Conservation (phyloP, 2,113 vertebrate genomes). For the Zosterops borbonicus region DNA sequence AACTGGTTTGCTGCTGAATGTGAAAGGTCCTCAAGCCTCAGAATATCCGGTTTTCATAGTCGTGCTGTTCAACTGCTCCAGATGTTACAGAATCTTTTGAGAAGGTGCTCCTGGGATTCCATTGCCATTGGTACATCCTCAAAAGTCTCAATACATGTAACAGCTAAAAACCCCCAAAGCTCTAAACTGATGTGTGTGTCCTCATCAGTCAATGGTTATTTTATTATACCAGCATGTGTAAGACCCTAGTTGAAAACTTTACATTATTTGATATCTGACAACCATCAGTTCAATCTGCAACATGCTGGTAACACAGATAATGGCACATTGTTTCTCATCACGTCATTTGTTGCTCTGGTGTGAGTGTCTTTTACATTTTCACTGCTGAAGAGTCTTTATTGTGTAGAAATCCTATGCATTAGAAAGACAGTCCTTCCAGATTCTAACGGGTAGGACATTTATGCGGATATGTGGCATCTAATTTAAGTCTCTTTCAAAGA, state of each 20-base stretch:
- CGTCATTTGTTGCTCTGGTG: not conserved
- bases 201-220: not conserved
- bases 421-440: not conserved
- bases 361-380: not conserved
- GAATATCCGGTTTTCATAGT: not conserved
- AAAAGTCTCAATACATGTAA: not conserved
- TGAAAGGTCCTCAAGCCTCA: not conserved
- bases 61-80: not conserved
- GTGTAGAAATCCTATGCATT: not conserved
- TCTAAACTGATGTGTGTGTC: rapidly evolving
- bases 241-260: not conserved
- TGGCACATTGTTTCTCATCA: not conserved
- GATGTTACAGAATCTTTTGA: not conserved
- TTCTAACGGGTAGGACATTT: not conserved
- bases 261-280: not conserved
- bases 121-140: rapidly evolving
- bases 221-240: not conserved
- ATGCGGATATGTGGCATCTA: not conserved
- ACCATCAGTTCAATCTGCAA: not conserved
- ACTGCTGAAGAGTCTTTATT: not conserved
- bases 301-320: not conserved
- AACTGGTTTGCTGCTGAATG: not conserved
- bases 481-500: not conserved
- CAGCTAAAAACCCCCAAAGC: not conserved
- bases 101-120: not conserved